Conservation (phyloP, 2,888 invertebrate genomes). For the Blera fallax region DNA sequence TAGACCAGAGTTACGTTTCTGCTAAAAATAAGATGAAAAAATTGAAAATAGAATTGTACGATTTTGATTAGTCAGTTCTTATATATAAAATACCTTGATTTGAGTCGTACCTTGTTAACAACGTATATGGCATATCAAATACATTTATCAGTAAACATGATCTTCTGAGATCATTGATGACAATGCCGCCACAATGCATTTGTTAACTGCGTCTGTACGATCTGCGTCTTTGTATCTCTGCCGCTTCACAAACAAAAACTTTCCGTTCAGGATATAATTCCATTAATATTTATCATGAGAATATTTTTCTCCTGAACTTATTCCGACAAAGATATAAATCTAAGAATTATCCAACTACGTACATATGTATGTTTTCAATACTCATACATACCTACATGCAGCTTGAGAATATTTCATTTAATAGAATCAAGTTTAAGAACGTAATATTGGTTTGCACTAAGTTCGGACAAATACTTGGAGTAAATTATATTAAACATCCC, state of each 20-base stretch:
- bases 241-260: conserved; percentile 5
- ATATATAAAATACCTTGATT: neutral
- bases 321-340: neutral
- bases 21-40: too few relatives aligned
- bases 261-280: conserved; percentile 5
- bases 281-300: conserved; percentile 51
- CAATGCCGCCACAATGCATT: conserved; percentile 4
- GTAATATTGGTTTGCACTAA: neutral
- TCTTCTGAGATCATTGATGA: conserved; percentile 29
- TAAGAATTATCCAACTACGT: neutral
- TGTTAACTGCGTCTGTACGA: neutral
- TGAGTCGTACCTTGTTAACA: conserved; percentile 20
- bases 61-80: too few relatives aligned
- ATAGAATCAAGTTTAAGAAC: neutral
- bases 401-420: neutral
- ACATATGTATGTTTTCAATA: too few relatives aligned
- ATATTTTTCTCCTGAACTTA: conserved; percentile 6
- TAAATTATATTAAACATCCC: neutral
- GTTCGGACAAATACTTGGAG: too few relatives aligned
- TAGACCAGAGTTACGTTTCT: too few relatives aligned
- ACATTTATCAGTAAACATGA: conserved; percentile 40
- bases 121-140: conserved; percentile 37
- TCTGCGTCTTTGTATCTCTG: conserved; percentile 9
- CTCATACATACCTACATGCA: too few relatives aligned
- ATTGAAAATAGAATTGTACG: too few relatives aligned